phyloP scores from a whole-genome alignment of 2,888 invertebrate species.

The Thelaira solivaga region DNA sequence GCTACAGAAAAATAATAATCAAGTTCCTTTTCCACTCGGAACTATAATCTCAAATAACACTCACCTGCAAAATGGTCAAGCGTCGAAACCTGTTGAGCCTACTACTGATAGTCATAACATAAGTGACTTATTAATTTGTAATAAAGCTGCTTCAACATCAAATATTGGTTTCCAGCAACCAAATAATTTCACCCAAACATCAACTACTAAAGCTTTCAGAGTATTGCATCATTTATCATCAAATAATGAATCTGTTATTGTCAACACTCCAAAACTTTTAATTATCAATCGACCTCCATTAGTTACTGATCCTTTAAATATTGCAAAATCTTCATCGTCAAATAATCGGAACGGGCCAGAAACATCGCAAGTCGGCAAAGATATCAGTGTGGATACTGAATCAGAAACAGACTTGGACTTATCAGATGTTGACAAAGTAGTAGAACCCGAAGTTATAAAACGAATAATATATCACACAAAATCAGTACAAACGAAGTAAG shows the following conservation, averaged over 20 bases:
- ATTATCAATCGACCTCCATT: slow-evolving; percentile 3
- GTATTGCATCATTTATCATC: neutral
- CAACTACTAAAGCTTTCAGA: neutral
- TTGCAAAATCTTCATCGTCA: neutral
- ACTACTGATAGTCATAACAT: neutral
- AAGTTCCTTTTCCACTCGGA: neutral
- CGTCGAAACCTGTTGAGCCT: neutral
- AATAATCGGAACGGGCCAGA: neutral
- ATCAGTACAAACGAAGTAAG: slow-evolving; percentile 50
- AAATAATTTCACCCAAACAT: neutral
- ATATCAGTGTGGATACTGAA: neutral
- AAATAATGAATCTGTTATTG: neutral
- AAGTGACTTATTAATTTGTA: neutral
- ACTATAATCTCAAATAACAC: neutral
- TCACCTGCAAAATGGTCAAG: neutral
- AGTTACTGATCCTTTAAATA: slow-evolving; percentile 22
- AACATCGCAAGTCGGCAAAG: neutral
- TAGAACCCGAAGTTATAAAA: slow-evolving; percentile 30
- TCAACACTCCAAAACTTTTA: slow-evolving; percentile 9
- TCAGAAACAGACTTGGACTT: slow-evolving; percentile 5
- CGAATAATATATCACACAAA: slow-evolving; percentile 37
- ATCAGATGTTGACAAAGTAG: neutral
- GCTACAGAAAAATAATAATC: neutral
- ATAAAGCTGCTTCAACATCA: neutral
- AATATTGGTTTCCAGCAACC: neutral